These are phyloP conservation scores for Cynopterus sphinx DNA, from an alignment of 2,797 vertebrate species.

Conservation along the genomic window DNA sequence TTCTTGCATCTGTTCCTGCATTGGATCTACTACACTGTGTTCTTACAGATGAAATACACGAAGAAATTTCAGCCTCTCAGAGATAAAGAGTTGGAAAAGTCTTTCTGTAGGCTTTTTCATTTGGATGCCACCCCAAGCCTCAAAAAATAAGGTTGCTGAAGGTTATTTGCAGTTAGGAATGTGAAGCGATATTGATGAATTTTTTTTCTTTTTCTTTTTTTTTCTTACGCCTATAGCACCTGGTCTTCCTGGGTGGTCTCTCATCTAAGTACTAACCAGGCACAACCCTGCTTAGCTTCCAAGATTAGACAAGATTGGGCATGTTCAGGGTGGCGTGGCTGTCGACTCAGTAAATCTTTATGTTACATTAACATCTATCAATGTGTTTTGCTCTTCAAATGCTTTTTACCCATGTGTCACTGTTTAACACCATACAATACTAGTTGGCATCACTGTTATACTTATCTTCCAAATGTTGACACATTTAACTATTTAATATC, in stretches of 20 bases:
- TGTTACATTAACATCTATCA: neutral
- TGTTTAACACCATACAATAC: neutral
- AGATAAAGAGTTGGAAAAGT: neutral
- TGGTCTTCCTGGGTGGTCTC: no score
- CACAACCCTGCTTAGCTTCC: no score
- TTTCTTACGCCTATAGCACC: no score
- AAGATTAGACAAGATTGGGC: no score
- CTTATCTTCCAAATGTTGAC: neutral
- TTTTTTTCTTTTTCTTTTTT: neutral
- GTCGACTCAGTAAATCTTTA: neutral
- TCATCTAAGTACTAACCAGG: no score
- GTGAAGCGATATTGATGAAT: neutral
- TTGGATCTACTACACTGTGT: neutral
- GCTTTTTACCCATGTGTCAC: fast-evolving
- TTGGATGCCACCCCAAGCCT: neutral
- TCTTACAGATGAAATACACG: neutral
- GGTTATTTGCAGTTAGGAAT: neutral
- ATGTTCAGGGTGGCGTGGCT: no score
- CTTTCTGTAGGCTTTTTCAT: neutral
- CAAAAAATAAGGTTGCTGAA: neutral
- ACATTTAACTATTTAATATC: neutral
- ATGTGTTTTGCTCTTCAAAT: neutral
- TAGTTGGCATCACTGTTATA: neutral
- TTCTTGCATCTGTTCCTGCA: neutral
- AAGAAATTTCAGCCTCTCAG: neutral